phyloP scores from a whole-genome alignment of 2,797 vertebrate genomes.

The Lophotriccus pileatus region DNA sequence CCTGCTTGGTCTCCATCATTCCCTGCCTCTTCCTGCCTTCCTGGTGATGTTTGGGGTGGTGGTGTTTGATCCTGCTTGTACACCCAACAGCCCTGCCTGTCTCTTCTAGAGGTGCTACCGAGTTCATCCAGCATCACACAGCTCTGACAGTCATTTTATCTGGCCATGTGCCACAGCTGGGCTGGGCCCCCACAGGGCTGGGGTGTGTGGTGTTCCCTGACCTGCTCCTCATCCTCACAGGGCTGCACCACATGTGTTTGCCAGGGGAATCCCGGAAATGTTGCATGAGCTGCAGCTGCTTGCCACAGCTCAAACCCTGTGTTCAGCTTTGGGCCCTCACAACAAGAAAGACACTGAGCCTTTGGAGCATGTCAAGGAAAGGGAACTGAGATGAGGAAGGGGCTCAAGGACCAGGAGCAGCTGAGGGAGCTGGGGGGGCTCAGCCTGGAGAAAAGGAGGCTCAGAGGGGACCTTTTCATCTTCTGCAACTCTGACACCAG shows the following conservation, averaged over 20 bases:
- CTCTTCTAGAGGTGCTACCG: neutral
- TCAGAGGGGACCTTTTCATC: rapidly evolving
- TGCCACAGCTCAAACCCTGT: neutral
- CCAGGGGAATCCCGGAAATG: neutral
- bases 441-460: neutral
- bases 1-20: neutral
- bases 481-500: neutral
- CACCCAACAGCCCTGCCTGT: neutral
- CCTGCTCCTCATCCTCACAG: neutral
- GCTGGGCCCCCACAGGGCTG: neutral
- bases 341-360: neutral
- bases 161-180: rapidly evolving
- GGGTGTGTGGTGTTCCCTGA: rapidly evolving
- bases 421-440: neutral
- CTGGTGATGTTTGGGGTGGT: neutral
- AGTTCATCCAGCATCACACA: neutral
- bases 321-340: neutral
- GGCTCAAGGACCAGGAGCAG: neutral
- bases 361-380: rapidly evolving
- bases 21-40: neutral
- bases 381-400: rapidly evolving
- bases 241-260: rapidly evolving
- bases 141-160: neutral
- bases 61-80: neutral
- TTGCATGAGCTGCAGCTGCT: neutral